Evolutionary conservation across 2,888 invertebrate genomes (phyloP).

Genomic region (Mechanitis mazaeus): DNA sequence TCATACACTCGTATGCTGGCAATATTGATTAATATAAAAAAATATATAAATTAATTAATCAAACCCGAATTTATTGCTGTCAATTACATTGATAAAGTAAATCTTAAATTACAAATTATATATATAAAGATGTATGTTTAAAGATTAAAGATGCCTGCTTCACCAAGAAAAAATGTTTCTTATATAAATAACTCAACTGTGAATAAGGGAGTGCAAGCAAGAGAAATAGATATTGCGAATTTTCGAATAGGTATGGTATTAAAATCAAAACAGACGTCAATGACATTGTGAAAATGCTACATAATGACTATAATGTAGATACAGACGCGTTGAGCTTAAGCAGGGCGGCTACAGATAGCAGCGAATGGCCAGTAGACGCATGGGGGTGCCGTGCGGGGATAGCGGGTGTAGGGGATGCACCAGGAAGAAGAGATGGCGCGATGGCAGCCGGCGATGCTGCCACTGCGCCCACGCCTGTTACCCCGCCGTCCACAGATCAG

Average conservation of each 20-base stretch:
- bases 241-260: slow-evolving; percentile 23
- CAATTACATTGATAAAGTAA: too few species aligned
- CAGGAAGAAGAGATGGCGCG: not conserved
- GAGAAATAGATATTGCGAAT: slow-evolving; percentile 37
- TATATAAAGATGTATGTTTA: too few species aligned
- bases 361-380: slow-evolving; percentile 13
- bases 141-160: slow-evolving; percentile 16
- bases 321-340: slow-evolving; percentile 12
- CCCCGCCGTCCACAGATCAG: slow-evolving; percentile 29
- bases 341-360: slow-evolving; percentile 4
- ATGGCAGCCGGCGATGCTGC: slow-evolving; percentile 24
- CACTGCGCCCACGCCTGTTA: slow-evolving; percentile 12
- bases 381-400: not conserved
- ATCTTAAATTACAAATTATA: too few species aligned
- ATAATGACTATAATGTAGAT: slow-evolving; percentile 6
- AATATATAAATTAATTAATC: too few species aligned
- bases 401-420: not conserved
- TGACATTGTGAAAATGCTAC: not conserved
- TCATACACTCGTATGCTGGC: too few species aligned
- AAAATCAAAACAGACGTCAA: not conserved
- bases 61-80: too few species aligned
- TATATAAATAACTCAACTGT: slow-evolving; percentile 33
- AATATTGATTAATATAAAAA: too few species aligned
- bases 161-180: slow-evolving; percentile 35
- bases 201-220: slow-evolving; percentile 45